Percentiles rank a stretch among this genome's conserved stretches.
Evolutionary conservation across 1,140 invertebrate species (phyloP).

Genomic region (Orchesella cincta): DNA sequence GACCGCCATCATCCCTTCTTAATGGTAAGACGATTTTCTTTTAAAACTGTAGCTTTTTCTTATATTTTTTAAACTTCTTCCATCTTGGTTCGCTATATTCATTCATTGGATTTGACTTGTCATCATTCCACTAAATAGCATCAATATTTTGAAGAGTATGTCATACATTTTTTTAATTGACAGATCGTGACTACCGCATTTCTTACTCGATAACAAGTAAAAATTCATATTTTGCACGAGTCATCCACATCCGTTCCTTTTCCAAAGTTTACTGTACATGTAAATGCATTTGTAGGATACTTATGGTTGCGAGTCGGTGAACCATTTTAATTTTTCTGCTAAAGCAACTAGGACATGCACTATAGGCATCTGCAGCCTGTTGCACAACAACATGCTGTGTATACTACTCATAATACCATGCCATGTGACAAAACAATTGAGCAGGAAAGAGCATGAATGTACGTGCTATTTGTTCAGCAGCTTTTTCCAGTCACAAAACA

Average conservation of each 20-base stretch:
- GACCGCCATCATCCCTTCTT: slow-evolving; percentile 47
- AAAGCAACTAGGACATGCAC: no score
- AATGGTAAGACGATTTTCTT: slow-evolving; percentile 44
- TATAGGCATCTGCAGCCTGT: slow-evolving; percentile 1
- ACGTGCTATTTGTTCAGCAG: slow-evolving; percentile 15
- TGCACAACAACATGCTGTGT: neutral
- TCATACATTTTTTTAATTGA: slow-evolving; percentile 23
- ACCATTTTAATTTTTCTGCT: neutral
- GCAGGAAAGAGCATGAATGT: slow-evolving; percentile 10
- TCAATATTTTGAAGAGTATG: neutral
- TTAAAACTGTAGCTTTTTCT: neutral
- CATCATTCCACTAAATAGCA: slow-evolving; percentile 7
- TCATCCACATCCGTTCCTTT: slow-evolving; percentile 3
- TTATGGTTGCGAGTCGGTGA: neutral
- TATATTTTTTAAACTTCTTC: no score
- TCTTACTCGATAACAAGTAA: neutral
- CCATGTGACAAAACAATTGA: neutral
- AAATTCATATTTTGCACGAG: slow-evolving; percentile 1
- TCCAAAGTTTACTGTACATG: neutral
- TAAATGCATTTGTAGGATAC: no score
- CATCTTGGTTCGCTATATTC: neutral
- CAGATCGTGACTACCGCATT: slow-evolving; percentile 5
- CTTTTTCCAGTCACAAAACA: neutral
- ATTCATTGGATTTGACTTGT: neutral
- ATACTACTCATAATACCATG: no score